Evolutionary conservation across 1,140 invertebrate genomes (phyloP).

Genomic region (Drosophila watanabei): DNA sequence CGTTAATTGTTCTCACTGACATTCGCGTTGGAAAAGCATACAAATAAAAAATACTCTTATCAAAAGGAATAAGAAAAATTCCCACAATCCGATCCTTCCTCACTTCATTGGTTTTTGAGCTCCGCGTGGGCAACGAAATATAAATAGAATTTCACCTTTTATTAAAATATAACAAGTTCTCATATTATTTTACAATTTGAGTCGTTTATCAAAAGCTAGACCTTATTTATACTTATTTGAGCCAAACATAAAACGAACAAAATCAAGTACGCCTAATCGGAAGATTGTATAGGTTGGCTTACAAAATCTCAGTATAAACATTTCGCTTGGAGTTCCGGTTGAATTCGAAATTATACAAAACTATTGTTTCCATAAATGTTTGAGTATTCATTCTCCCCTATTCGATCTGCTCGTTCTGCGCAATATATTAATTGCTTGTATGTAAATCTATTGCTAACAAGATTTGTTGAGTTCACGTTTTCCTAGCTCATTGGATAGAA

Average conservation of each 20-base stretch:
- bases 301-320: conserved; percentile 61
- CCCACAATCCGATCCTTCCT: conserved; percentile 20
- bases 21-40: conserved; percentile 52
- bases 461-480: conserved; percentile 30
- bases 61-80: conserved; percentile 47
- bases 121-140: conserved; percentile 34
- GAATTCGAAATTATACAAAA: conserved; percentile 30
- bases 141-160: conserved; percentile 57
- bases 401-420: conserved; percentile 12
- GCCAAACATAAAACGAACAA: conserved; percentile 37
- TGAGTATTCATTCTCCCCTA: neutral
- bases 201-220: conserved; percentile 77
- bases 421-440: conserved; percentile 28
- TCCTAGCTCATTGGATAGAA: conserved; percentile 47
- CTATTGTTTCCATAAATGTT: neutral
- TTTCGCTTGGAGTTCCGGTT: conserved; percentile 25
- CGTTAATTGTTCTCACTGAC: conserved; percentile 46
- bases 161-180: conserved; percentile 38
- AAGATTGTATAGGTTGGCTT: conserved; percentile 43
- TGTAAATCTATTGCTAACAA: conserved; percentile 64
- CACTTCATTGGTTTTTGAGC: conserved; percentile 16
- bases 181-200: conserved; percentile 47
- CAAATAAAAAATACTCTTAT: conserved; percentile 48
- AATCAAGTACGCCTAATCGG: conserved; percentile 29
- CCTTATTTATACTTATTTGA: conserved; percentile 50